Evolutionary conservation across 2,888 invertebrate species (phyloP).

Genomic region (Bimastos eiseni): DNA sequence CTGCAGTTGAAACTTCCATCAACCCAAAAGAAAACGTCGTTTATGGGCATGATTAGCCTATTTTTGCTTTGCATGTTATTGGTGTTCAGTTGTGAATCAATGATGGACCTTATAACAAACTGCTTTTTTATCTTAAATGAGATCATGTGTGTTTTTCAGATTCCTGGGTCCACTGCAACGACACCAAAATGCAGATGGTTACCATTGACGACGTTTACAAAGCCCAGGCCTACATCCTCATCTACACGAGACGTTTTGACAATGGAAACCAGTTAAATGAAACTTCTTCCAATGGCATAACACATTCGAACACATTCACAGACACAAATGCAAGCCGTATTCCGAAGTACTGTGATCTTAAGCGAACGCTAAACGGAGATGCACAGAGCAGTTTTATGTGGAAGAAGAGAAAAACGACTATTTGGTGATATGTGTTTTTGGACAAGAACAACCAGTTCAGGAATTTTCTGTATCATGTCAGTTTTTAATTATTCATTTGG

Average conservation of each 20-base stretch:
- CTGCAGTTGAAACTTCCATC: not conserved
- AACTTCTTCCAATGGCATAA: not conserved
- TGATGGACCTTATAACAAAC: not conserved
- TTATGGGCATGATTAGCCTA: not conserved
- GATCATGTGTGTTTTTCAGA: slow-evolving; percentile 45
- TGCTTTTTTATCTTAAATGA: slow-evolving; percentile 35
- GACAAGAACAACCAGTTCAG: not conserved
- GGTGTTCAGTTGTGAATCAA: not conserved
- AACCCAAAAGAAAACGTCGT: not conserved
- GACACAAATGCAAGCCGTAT: slow-evolving; percentile 38
- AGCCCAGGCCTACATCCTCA: slow-evolving; percentile 60
- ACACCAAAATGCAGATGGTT: slow-evolving; percentile 54
- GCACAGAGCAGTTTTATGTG: not conserved
- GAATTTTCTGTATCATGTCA: not conserved
- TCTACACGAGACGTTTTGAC: slow-evolving; percentile 49
- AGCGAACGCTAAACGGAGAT: slow-evolving; percentile 35
- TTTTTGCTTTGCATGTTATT: not conserved
- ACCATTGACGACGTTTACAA: slow-evolving; percentile 53
- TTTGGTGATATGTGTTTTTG: slow-evolving; percentile 34
- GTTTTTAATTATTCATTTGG: not conserved
- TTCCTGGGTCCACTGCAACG: slow-evolving; percentile 62
- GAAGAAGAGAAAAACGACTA: slow-evolving; percentile 37
- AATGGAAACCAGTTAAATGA: slow-evolving; percentile 23
- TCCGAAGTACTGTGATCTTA: slow-evolving; percentile 41
- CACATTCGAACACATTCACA: not conserved